Conservation (phyloP, 2,113 vertebrate genomes). For the Alectura lathami region DNA sequence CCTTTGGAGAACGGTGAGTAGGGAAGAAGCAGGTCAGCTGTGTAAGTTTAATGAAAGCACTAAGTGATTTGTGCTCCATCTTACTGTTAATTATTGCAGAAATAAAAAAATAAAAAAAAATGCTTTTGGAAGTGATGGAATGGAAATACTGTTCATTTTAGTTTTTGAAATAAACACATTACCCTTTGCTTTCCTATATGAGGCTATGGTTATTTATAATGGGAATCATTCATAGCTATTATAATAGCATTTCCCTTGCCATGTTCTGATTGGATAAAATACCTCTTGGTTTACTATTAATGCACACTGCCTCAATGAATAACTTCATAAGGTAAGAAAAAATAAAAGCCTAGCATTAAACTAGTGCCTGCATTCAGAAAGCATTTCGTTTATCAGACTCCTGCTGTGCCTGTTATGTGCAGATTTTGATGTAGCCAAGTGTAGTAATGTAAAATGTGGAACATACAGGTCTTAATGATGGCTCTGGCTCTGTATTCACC, state of each 20-base stretch:
- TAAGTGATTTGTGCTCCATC: background rate
- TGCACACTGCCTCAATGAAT: background rate
- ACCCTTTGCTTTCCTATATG: slow-evolving; percentile 5
- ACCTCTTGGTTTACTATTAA: background rate
- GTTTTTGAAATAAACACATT: background rate
- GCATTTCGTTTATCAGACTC: background rate
- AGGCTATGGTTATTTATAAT: background rate
- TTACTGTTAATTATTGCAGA: background rate
- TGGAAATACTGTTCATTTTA: background rate
- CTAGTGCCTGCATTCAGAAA: background rate
- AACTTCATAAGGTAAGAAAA: background rate
- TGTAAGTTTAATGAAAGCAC: background rate
- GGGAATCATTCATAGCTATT: background rate
- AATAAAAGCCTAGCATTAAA: background rate
- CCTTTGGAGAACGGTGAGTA: background rate
- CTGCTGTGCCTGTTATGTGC: background rate
- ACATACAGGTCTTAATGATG: slow-evolving; percentile 20
- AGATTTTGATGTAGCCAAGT: slow-evolving; percentile 12
- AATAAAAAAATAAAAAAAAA: background rate
- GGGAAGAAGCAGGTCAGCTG: background rate
- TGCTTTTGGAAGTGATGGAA: background rate
- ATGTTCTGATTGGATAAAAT: background rate
- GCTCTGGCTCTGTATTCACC: background rate
- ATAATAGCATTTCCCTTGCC: background rate
- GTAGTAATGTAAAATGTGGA: background rate